These are phyloP conservation scores for Helobdella robusta DNA, from an alignment of 2,888 invertebrate species.

Conservation along the genomic window DNA sequence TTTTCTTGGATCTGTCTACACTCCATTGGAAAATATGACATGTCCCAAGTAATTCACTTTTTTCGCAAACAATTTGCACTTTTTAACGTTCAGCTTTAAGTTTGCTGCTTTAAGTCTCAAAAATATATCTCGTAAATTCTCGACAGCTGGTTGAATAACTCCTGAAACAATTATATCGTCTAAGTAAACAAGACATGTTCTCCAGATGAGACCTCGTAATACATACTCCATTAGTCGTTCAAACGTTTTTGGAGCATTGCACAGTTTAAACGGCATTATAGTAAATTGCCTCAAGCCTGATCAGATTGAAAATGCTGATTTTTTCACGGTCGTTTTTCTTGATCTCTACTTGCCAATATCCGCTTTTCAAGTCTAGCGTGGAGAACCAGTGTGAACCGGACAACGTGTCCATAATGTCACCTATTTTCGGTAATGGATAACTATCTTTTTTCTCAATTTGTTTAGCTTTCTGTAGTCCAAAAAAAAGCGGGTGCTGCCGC, in stretches of 20 bases:
- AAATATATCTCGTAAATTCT: not conserved
- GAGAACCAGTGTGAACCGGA: slow-evolving; percentile 33
- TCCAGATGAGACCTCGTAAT: not conserved
- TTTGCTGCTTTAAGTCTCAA: not conserved
- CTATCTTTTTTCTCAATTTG: slow-evolving; percentile 30
- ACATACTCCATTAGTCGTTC: slow-evolving; percentile 22
- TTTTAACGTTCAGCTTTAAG: slow-evolving; percentile 14
- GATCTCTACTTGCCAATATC: slow-evolving; percentile 37
- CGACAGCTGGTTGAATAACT: slow-evolving; percentile 5
- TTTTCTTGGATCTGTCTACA: slow-evolving; percentile 22
- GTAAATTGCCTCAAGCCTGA: slow-evolving; percentile 22
- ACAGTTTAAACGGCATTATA: slow-evolving; percentile 22
- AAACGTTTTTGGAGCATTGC: slow-evolving; percentile 23
- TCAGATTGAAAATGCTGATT: slow-evolving; percentile 27
- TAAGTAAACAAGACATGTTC: slow-evolving; percentile 20
- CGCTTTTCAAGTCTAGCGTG: slow-evolving; percentile 33
- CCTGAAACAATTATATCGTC: slow-evolving; percentile 27
- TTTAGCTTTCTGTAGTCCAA: slow-evolving; percentile 33
- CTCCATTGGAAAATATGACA: slow-evolving; percentile 16
- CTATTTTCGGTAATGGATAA: slow-evolving; percentile 33
- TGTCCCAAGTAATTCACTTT: slow-evolving; percentile 27
- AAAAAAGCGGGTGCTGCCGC: slow-evolving; percentile 31
- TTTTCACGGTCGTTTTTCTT: slow-evolving; percentile 10
- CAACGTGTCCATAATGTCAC: slow-evolving; percentile 29
- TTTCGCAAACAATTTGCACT: slow-evolving; percentile 25